Evolutionary conservation across 1,140 invertebrate species (phyloP).

Genomic region (Thaumetopoea pityocampa): DNA sequence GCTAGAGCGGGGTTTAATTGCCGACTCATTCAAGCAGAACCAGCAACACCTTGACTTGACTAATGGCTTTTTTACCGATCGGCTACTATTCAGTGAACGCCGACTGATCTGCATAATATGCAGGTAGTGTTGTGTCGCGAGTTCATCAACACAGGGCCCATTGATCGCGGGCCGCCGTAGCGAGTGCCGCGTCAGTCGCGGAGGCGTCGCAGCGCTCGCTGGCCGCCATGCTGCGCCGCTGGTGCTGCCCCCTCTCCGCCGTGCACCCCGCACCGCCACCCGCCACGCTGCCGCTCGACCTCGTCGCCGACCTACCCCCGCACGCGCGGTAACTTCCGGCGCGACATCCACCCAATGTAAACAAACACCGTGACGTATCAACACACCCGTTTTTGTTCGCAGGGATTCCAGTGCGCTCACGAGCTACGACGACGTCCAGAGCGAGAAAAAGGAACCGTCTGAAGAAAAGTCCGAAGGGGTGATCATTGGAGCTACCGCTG

Average conservation of each 20-base stretch:
- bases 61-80: conserved; percentile 13
- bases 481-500: conserved; percentile 10
- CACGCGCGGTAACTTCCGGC: conserved; percentile 50
- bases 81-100: conserved; percentile 7
- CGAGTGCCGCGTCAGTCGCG: conserved; percentile 49
- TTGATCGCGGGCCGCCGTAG: conserved; percentile 39
- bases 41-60: not conserved
- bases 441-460: conserved; percentile 9
- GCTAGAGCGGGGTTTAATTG: not conserved
- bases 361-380: conserved; percentile 18
- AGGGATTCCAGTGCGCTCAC: conserved; percentile 53
- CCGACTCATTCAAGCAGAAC: conserved; percentile 1
- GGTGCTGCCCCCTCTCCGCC: conserved; percentile 40
- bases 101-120: conserved; percentile 36
- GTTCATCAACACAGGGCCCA: conserved; percentile 56
- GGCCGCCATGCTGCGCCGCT: conserved; percentile 65
- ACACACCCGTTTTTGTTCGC: conserved; percentile 31
- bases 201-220: conserved; percentile 52
- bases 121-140: conserved; percentile 30
- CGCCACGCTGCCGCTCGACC: conserved; percentile 43
- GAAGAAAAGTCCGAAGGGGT: conserved; percentile 6
- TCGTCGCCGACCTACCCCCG: conserved; percentile 57
- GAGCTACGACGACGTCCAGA: conserved; percentile 23
- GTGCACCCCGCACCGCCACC: conserved; percentile 34
- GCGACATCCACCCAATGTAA: conserved; percentile 9